phyloP scores from a whole-genome alignment of 1,140 invertebrate genomes.

The Medauroidea extradentata region DNA sequence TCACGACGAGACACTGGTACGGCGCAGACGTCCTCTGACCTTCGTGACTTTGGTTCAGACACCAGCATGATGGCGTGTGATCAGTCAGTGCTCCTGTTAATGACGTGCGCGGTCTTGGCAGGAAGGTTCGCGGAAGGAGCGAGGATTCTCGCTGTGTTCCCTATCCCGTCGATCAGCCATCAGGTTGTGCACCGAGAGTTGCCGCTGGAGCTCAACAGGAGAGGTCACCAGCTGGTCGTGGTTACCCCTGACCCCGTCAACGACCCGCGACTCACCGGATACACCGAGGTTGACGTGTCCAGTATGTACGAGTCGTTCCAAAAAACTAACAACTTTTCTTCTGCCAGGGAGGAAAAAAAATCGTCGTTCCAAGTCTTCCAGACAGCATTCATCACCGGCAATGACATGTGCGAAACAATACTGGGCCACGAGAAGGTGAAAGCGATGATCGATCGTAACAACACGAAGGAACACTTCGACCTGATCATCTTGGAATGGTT shows the following conservation, averaged over 20 bases:
- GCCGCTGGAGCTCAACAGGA: constrained; percentile 47
- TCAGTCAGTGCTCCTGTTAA: too few species aligned
- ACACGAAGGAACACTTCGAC: background rate
- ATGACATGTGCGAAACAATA: background rate
- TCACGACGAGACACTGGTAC: too few species aligned
- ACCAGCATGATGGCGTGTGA: too few species aligned
- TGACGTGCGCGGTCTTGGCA: too few species aligned
- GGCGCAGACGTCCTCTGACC: too few species aligned
- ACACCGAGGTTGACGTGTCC: constrained; percentile 42
- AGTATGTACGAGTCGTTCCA: background rate
- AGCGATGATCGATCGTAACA: background rate
- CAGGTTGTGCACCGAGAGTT: constrained; percentile 49
- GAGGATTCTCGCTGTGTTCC: constrained; percentile 41
- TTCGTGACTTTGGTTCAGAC: too few species aligned
- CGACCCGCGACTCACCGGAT: constrained; percentile 46
- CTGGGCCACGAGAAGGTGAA: background rate
- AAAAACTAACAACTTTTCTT: background rate
- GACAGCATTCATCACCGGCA: background rate
- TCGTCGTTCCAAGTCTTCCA: background rate
- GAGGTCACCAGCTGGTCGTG: constrained; percentile 54
- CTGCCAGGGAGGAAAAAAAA: background rate
- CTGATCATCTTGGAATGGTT: constrained; percentile 3
- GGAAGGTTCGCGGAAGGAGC: constrained; percentile 4
- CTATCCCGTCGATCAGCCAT: constrained; percentile 42
- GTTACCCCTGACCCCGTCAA: too few species aligned